Percentiles rank a stretch among this genome's conserved stretches.
These are phyloP conservation scores for Sceloporus undulatus DNA, from an alignment of 2,113 vertebrate genomes.

Conservation along the genomic window DNA sequence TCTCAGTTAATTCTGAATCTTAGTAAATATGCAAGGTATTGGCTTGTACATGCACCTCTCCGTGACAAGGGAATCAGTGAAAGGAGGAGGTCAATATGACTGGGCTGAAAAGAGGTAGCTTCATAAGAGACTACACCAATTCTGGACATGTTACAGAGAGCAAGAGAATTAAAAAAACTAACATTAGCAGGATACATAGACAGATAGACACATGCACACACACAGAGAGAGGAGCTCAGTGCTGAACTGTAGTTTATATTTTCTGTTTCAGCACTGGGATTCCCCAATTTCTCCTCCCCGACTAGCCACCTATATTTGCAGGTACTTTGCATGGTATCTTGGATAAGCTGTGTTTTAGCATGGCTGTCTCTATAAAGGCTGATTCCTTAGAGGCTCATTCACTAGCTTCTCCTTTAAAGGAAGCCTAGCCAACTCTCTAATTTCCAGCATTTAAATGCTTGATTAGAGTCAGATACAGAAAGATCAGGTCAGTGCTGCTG, in stretches of 20 bases:
- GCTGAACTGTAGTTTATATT: background rate
- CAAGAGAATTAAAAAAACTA: too few species aligned
- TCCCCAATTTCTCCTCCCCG: background rate
- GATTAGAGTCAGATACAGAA: background rate
- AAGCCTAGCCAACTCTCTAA: constrained; percentile 1
- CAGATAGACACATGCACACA: background rate
- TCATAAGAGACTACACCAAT: background rate
- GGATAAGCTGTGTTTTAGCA: background rate
- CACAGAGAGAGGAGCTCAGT: background rate
- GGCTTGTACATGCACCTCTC: too few species aligned
- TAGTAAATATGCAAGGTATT: too few species aligned
- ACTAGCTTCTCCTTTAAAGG: background rate
- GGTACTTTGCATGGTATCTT: background rate
- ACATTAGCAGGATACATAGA: background rate
- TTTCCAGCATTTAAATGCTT: background rate
- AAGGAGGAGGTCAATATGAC: too few species aligned
- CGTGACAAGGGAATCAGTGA: too few species aligned
- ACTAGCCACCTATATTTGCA: background rate
- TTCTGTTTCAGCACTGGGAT: background rate
- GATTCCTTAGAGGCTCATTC: background rate
- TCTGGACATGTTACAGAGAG: background rate
- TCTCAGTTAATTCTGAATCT: too few species aligned
- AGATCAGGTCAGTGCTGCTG: background rate
- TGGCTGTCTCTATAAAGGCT: background rate
- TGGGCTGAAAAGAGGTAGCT: too few species aligned